Base-by-base conservation (phyloP, 2,113 vertebrate species). In the Halcyon senegalensis region DNA sequence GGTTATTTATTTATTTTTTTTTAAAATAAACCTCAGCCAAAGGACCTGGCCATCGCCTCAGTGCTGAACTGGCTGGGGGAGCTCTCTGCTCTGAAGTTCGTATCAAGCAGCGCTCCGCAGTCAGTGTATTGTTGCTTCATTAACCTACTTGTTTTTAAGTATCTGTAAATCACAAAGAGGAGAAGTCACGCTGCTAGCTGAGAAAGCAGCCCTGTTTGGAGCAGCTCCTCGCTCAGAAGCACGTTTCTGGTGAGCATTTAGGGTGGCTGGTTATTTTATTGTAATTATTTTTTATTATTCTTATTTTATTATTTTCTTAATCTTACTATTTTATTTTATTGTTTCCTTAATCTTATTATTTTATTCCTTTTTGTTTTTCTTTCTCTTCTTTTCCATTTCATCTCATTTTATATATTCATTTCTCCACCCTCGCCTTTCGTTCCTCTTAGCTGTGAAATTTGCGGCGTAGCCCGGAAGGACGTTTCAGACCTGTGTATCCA, bases 81-180 rank as follows among this genome's bases (percentile, higher is more conserved):
- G 94, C 88, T 23, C 90, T 43, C 5, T 19, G 87, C 93, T 74
- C 80, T 70, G 94, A 91, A 93, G 94, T 92, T 92, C 59, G 85
- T 89, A 83, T 96, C 96, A 96, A 96, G 96, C 97, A 95, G 90
- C 69, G 35, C 88, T 95, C 96, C 0, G 20, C 94, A 92, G 96
- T 92, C 89, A 76, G 73, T 84, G 91, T 66, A 88, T 89, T 90
- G 94, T 96, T 95, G 94, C 95, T 96, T 97, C 95, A 96, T 97
- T 97, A 96, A 97, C 96, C 96, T 96, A 88, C 95, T 95, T 97
- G 96, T 95, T 96, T 90, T 96, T 96, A 96, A 97, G 90, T 96
- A 91, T 86, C 94, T 93, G 89, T 91, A 95, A 96, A 96, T 97
- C 88, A 87, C 92, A 92, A 75, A 86, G 96, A 96, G 95, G 87